Percentiles rank a stretch among this genome's conserved stretches.
phyloP scores from a whole-genome alignment of 2,113 vertebrate species.

The Xiphophorus couchianus region DNA sequence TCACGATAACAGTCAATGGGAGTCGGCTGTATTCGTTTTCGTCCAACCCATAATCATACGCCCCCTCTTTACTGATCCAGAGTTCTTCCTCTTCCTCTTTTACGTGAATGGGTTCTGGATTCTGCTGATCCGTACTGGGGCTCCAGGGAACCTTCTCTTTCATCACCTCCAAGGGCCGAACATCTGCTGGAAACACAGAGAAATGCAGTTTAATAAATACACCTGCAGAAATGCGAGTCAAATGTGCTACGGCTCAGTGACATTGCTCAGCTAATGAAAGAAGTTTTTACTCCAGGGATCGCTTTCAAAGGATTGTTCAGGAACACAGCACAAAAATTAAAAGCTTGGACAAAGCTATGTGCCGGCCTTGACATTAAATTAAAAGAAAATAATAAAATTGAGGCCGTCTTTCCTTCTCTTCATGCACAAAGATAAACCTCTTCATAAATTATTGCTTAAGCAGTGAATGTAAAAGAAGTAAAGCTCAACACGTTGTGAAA shows the following conservation, averaged over 20 bases:
- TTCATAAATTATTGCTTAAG: too few species aligned
- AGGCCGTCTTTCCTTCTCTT: too few species aligned
- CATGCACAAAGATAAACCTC: too few species aligned
- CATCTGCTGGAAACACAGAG: background rate
- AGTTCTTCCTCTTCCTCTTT: constrained; percentile 24
- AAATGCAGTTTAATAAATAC: background rate
- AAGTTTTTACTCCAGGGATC: background rate
- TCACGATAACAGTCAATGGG: constrained; percentile 4
- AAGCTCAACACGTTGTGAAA: too few species aligned
- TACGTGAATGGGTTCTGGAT: background rate
- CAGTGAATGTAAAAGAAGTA: too few species aligned
- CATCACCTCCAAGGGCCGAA: background rate
- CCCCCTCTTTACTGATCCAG: background rate
- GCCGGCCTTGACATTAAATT: too few species aligned
- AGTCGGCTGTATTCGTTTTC: background rate
- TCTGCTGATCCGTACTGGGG: background rate
- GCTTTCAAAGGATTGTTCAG: too few species aligned
- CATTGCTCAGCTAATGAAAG: background rate
- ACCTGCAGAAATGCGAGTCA: background rate
- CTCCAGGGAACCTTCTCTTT: constrained; percentile 14
- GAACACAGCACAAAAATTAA: too few species aligned
- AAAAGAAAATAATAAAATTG: too few species aligned
- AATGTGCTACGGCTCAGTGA: background rate
- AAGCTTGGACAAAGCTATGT: too few species aligned
- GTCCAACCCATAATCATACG: background rate